Percentiles rank a stretch among this genome's conserved stretches.
phyloP scores from a whole-genome alignment of 2,113 vertebrate species.

The Percina caprodes region DNA sequence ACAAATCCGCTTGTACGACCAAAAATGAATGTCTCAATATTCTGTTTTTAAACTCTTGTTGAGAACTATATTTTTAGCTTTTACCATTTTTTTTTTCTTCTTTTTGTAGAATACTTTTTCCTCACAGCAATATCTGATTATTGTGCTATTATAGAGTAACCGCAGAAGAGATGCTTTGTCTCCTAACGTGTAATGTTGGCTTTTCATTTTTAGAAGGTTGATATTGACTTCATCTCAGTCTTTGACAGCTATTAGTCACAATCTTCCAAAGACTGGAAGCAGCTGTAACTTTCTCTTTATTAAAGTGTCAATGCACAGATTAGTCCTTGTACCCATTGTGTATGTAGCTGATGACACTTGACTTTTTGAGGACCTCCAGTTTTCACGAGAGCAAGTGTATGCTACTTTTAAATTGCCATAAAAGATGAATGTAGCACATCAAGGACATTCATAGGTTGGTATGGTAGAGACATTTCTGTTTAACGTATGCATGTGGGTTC shows the following conservation, averaged over 20 bases:
- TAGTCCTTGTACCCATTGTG: slow-evolving; percentile 24
- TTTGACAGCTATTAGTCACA: slow-evolving; percentile 42
- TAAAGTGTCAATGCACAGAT: slow-evolving; percentile 39
- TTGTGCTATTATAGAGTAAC: background rate
- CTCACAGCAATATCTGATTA: slow-evolving; percentile 17
- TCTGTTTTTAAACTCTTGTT: slow-evolving; percentile 33
- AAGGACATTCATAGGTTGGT: background rate
- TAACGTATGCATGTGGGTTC: background rate
- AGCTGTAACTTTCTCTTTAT: slow-evolving; percentile 42
- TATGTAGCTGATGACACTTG: slow-evolving; percentile 33
- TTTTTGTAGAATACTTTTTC: background rate
- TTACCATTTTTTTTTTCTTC: background rate
- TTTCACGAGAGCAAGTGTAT: background rate
- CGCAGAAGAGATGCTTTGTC: slow-evolving; percentile 16
- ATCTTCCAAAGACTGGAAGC: slow-evolving; percentile 41
- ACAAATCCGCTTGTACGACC: slow-evolving; percentile 62
- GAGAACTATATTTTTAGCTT: slow-evolving; percentile 8
- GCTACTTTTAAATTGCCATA: background rate
- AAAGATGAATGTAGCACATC: slow-evolving; percentile 20
- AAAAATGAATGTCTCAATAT: slow-evolving; percentile 52
- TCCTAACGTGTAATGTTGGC: background rate
- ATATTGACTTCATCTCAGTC: slow-evolving; percentile 27
- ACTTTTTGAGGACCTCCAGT: slow-evolving; percentile 21
- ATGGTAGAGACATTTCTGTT: background rate
- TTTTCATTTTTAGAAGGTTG: slow-evolving; percentile 32